Percentiles rank a stretch among this genome's conserved stretches.
phyloP scores from a whole-genome alignment of 2,797 vertebrate species.

The Philypnodon macrostomus region DNA sequence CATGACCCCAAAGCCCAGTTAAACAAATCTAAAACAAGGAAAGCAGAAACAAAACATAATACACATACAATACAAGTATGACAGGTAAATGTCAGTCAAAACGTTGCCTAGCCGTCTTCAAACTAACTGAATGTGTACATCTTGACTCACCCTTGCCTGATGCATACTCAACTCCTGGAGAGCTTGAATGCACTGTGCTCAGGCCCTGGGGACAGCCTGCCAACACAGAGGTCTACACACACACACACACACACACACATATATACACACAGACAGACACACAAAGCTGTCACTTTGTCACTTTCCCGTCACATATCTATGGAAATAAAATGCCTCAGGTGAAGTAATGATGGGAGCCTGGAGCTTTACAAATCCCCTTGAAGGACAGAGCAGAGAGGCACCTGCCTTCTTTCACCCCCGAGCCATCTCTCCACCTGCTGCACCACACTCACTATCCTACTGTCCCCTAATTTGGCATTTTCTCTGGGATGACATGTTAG shows the following conservation, averaged over 20 bases:
- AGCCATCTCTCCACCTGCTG: conserved; percentile 66
- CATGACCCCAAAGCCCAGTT: conserved; percentile 55
- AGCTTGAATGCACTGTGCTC: conserved; percentile 65
- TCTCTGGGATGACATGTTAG: conserved; percentile 64
- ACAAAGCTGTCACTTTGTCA: conserved; percentile 60
- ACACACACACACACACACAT: conserved; percentile 11
- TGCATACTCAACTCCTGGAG: conserved; percentile 65
- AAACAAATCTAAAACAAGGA: conserved; percentile 60
- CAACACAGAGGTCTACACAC: conserved; percentile 7
- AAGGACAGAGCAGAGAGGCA: conserved; percentile 61
- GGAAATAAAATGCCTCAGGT: conserved; percentile 61
- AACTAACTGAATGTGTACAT: conserved; percentile 61
- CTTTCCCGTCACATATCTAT: conserved; percentile 68
- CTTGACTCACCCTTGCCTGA: conserved; percentile 71
- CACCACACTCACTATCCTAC: conserved; percentile 52
- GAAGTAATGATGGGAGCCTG: conserved; percentile 62
- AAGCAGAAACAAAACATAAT: conserved; percentile 12
- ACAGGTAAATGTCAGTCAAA: conserved; percentile 44
- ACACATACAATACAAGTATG: conserved; percentile 16
- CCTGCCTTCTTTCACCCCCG: conserved; percentile 52
- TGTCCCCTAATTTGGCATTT: conserved; percentile 70
- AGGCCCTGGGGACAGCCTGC: conserved; percentile 53
- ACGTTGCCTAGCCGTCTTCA: conserved; percentile 60
- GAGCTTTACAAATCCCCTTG: conserved; percentile 65
- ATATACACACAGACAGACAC: conserved; percentile 15